Evolutionary conservation across 64 coral and sea anemone genomes (phyloP).

Genomic region (Orbicella faveolata): DNA sequence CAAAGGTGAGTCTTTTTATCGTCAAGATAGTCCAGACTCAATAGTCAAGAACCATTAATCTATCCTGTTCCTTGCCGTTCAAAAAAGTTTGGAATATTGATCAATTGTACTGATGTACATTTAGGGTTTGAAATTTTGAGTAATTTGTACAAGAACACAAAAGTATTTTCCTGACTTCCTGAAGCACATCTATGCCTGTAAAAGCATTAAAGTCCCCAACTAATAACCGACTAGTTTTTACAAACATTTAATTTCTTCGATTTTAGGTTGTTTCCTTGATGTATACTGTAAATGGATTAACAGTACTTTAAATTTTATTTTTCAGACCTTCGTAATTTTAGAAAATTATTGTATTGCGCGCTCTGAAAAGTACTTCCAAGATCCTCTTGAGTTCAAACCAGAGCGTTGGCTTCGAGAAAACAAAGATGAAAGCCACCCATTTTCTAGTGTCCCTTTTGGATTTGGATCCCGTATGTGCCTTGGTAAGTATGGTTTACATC

Average conservation of each 20-base stretch:
- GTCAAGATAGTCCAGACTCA: neutral
- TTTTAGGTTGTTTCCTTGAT: neutral
- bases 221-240: too few species aligned
- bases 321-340: conserved; percentile 56
- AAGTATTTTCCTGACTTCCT: too few species aligned
- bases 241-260: too few species aligned
- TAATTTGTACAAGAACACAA: too few species aligned
- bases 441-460: conserved; percentile 71
- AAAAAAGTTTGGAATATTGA: too few species aligned
- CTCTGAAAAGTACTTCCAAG: conserved; percentile 54
- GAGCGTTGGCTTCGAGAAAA: conserved; percentile 67
- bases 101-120: too few species aligned
- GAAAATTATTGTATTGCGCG: conserved; percentile 24
- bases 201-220: too few species aligned
- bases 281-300: too few species aligned
- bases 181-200: too few species aligned
- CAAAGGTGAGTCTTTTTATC: conserved; percentile 12
- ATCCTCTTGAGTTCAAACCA: conserved; percentile 54
- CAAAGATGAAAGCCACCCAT: conserved; percentile 53
- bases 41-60: neutral
- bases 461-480: conserved; percentile 86
- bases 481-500: conserved; percentile 21
- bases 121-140: too few species aligned
- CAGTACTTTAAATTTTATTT: neutral
- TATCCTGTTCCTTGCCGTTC: neutral